Percentiles rank a stretch among this genome's conserved stretches.
Evolutionary conservation across 2,888 invertebrate species (phyloP).

Genomic region (Tholera decimalis): DNA sequence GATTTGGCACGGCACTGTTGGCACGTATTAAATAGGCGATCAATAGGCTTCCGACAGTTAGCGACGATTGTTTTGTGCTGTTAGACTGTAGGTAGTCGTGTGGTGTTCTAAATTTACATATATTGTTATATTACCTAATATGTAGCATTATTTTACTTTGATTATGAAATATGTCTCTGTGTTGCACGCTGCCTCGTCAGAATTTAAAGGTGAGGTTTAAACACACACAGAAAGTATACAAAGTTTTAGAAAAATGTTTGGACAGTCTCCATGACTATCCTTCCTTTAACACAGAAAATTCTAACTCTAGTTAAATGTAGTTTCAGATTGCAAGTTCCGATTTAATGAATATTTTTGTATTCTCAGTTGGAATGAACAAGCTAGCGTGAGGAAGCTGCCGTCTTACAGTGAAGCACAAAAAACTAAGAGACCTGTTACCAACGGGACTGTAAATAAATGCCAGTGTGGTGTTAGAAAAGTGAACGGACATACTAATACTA

Average conservation of each 20-base stretch:
- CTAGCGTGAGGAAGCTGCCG: constrained; percentile 89
- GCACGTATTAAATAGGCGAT: constrained; percentile 64
- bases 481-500: constrained; percentile 78
- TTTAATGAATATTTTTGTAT: constrained; percentile 40
- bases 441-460: constrained; percentile 85
- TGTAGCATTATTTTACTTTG: constrained; percentile 73
- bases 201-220: constrained; percentile 88
- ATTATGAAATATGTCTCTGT: constrained; percentile 87
- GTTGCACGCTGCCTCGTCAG: constrained; percentile 90
- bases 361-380: constrained; percentile 91
- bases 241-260: neutral
- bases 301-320: neutral
- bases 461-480: constrained; percentile 87
- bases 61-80: constrained; percentile 65
- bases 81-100: constrained; percentile 70
- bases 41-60: constrained; percentile 68
- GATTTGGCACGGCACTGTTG: constrained; percentile 62
- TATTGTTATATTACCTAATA: constrained; percentile 28
- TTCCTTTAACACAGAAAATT: neutral
- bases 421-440: constrained; percentile 87
- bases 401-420: constrained; percentile 91
- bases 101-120: constrained; percentile 53
- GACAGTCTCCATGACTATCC: neutral
- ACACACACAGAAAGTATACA: neutral
- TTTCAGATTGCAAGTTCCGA: neutral